These are phyloP conservation scores for Castor canadensis DNA, from an alignment of 2,113 vertebrate genomes.

Conservation along the genomic window DNA sequence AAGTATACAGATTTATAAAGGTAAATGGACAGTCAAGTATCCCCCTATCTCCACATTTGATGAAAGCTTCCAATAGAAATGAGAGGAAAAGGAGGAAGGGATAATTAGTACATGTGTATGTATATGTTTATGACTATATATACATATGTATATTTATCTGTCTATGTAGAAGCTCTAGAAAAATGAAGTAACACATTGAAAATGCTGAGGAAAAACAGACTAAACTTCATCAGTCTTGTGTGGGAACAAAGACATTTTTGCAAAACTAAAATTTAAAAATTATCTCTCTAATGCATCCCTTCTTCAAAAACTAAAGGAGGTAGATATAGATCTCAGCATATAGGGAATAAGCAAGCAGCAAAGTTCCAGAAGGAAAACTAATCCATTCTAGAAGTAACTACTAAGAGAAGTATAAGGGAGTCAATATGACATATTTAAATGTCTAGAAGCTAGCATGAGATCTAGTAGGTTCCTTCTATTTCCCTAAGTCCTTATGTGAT, in stretches of 20 bases:
- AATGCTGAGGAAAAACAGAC: neutral
- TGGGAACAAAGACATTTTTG: slow-evolving; percentile 12
- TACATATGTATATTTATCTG: too few species aligned
- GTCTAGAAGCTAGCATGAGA: neutral
- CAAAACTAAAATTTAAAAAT: slow-evolving; percentile 15
- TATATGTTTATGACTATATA: too few species aligned
- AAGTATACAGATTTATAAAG: neutral
- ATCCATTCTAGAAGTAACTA: neutral
- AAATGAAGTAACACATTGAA: neutral
- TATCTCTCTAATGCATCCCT: neutral
- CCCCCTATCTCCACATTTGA: neutral
- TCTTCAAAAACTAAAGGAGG: neutral
- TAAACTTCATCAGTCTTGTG: neutral
- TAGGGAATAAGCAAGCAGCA: neutral
- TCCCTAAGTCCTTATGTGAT: neutral
- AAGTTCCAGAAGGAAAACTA: neutral
- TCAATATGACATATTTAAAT: neutral
- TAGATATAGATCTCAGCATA: neutral
- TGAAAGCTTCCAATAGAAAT: neutral
- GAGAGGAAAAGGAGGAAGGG: neutral
- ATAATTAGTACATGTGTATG: neutral
- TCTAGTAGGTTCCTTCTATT: neutral
- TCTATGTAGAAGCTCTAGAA: too few species aligned
- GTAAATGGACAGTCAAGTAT: neutral
- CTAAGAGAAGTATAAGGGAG: neutral